Conservation (phyloP, 2,113 vertebrate genomes). For the Amphiprion percula region DNA sequence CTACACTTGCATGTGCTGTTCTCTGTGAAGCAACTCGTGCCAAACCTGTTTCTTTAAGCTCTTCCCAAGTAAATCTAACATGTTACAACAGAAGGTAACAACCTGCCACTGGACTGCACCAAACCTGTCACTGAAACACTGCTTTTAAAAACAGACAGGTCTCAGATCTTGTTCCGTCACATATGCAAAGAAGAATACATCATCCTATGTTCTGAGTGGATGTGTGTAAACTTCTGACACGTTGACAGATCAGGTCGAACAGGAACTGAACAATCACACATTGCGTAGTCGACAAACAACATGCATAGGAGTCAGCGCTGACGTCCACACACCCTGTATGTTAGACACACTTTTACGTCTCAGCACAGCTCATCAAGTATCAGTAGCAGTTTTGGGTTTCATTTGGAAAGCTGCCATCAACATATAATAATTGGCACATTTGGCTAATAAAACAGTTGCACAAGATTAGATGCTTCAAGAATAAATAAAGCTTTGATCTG, state of each 20-base stretch:
- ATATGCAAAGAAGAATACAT: slow-evolving; percentile 25
- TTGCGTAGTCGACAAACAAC: slow-evolving; percentile 14
- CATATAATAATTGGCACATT: neutral
- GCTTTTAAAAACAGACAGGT: neutral
- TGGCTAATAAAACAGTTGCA: neutral
- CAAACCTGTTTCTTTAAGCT: slow-evolving; percentile 44
- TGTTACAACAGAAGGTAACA: slow-evolving; percentile 30
- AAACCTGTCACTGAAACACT: slow-evolving; percentile 18
- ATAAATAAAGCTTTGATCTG: neutral
- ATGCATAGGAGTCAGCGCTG: neutral
- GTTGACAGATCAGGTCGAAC: slow-evolving; percentile 54
- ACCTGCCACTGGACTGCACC: neutral
- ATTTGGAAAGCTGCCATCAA: slow-evolving; percentile 4
- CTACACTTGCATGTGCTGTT: neutral
- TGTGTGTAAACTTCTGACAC: neutral
- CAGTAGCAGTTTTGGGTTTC: neutral
- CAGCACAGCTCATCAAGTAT: neutral
- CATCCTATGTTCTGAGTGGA: neutral
- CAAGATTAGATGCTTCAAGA: neutral
- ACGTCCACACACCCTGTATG: slow-evolving; percentile 8
- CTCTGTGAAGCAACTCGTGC: slow-evolving; percentile 8
- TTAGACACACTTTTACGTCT: neutral
- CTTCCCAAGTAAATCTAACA: slow-evolving; percentile 37
- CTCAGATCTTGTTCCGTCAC: slow-evolving; percentile 21
- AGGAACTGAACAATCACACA: slow-evolving; percentile 47